Conservation (phyloP, 30 jellyfish, hydroid and myxozoan species). For the Sanderia malayensis region DNA sequence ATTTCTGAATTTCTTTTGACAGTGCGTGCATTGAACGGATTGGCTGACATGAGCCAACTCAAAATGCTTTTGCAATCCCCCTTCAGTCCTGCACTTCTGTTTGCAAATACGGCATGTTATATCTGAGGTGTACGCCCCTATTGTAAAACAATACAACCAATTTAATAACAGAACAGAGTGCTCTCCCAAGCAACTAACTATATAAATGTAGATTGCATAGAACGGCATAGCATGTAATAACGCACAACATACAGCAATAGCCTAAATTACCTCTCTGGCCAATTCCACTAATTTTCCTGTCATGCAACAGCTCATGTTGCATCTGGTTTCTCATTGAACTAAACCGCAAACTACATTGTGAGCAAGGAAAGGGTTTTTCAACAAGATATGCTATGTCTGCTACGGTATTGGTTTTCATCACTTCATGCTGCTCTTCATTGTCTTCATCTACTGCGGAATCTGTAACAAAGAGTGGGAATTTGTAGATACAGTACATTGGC, state of each 20-base stretch:
- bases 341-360: conserved; percentile 51
- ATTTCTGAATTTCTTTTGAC: conserved; percentile 12
- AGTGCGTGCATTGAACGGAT: conserved; percentile 1
- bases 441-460: no score
- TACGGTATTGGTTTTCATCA: no score
- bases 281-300: conserved; percentile 39
- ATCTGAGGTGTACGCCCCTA: conserved; percentile 53
- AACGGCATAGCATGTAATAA: no score
- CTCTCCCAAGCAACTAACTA: no score
- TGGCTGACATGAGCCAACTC: conserved; percentile 25
- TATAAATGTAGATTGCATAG: no score
- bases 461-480: no score
- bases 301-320: conserved; percentile 55
- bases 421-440: no score
- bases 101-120: conserved; percentile 46
- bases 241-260: no score
- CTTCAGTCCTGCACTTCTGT: conserved; percentile 49
- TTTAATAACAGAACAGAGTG: no score
- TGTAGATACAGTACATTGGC: no score
- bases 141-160: no score
- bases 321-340: conserved; percentile 53
- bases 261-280: conserved; percentile 39
- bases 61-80: conserved; percentile 50
- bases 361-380: conserved; percentile 51
- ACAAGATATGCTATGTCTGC: conserved; percentile 26